phyloP scores from a whole-genome alignment of 2,888 invertebrate species.

The Alitta virens region DNA sequence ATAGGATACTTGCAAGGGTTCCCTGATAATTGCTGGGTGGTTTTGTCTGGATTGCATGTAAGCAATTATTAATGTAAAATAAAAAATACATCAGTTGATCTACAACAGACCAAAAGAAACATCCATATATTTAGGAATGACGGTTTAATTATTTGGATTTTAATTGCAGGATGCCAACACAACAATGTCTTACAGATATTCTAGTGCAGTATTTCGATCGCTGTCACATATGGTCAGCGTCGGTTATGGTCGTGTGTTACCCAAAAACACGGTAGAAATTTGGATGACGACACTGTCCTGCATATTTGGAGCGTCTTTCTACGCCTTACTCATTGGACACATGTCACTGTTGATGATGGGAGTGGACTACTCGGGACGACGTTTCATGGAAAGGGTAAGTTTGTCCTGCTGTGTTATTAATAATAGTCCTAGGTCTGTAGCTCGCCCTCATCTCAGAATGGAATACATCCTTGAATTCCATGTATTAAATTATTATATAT shows the following conservation, averaged over 20 bases:
- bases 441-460: no score
- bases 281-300: conserved; percentile 23
- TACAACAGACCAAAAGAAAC: no score
- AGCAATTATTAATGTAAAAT: no score
- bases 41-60: conserved; percentile 11
- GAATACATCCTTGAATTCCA: no score
- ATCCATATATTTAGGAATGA: no score
- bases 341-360: conserved; percentile 21
- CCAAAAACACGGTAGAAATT: conserved; percentile 13
- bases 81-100: no score
- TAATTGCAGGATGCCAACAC: no score
- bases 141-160: no score
- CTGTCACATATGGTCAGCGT: conserved; percentile 29
- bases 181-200: conserved; percentile 9
- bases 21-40: conserved; percentile 21
- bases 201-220: conserved; percentile 20
- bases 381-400: conserved; percentile 27
- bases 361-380: conserved; percentile 22
- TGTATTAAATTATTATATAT: no score
- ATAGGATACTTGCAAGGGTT: conserved; percentile 17
- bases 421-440: no score
- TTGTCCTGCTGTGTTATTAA: no score
- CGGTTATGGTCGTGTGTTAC: conserved; percentile 23
- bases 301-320: conserved; percentile 26
- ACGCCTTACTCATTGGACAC: conserved; percentile 29